phyloP scores from a whole-genome alignment of 2,113 vertebrate species.

The Cyanoramphus novaezelandiae region DNA sequence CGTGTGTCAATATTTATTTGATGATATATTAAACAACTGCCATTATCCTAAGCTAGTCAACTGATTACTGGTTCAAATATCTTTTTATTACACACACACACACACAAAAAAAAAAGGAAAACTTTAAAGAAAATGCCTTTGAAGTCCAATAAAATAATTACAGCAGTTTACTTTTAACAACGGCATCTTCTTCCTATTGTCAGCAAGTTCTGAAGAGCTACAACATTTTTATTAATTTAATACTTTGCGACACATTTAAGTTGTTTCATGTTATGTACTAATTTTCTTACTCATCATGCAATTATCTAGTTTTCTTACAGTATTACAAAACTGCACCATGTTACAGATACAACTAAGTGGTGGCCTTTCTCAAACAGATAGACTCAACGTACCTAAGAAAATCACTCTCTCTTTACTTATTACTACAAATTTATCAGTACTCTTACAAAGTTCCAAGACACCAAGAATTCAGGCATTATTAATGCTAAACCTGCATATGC shows the following conservation, averaged over 20 bases:
- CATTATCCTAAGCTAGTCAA: background rate
- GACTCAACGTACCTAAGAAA: background rate
- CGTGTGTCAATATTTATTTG: background rate
- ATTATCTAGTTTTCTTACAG: background rate
- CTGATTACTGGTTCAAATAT: background rate
- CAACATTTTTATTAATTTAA: background rate
- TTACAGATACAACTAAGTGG: background rate
- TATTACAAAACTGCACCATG: background rate
- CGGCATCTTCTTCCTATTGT: background rate
- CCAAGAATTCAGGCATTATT: background rate
- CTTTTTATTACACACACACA: background rate
- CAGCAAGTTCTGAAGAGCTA: background rate
- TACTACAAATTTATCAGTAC: background rate
- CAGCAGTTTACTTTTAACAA: background rate
- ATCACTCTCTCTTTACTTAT: background rate
- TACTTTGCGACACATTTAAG: background rate
- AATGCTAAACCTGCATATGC: background rate
- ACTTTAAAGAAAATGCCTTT: background rate
- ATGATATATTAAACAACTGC: background rate
- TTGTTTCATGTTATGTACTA: background rate
- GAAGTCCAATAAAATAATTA: background rate
- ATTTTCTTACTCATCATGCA: background rate
- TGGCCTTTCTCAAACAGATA: background rate
- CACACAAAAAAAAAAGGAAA: background rate
- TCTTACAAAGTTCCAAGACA: background rate